Conservation (phyloP, 2,888 invertebrate genomes). For the Nymphalis c-album region DNA sequence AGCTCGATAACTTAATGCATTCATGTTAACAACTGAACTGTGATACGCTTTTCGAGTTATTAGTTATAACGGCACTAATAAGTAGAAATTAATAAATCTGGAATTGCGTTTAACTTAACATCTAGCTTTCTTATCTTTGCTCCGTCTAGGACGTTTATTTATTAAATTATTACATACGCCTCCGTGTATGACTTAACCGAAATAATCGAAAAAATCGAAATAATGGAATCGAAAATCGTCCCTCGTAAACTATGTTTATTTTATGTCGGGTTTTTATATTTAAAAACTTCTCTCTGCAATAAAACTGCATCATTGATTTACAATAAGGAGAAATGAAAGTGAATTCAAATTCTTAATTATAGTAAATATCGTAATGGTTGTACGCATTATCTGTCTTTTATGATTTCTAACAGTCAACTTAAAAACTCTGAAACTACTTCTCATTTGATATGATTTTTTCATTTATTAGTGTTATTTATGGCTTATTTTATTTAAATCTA, state of each 20-base stretch:
- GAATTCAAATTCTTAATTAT: no score
- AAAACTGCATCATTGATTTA: constrained; percentile 35
- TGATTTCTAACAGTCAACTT: no score
- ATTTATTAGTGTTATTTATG: no score
- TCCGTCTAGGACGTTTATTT: background rate
- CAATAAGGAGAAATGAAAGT: background rate
- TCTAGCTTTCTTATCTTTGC: background rate
- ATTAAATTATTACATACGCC: background rate
- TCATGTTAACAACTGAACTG: constrained; percentile 39
- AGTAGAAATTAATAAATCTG: constrained; percentile 10
- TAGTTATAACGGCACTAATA: constrained; percentile 16
- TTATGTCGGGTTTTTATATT: background rate
- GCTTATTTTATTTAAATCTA: no score
- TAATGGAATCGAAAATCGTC: background rate
- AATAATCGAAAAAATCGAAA: background rate
- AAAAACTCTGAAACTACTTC: no score
- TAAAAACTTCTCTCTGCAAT: constrained; percentile 28
- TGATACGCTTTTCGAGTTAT: constrained; percentile 39
- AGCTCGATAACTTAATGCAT: constrained; percentile 19
- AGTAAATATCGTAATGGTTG: no score
- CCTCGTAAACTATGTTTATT: background rate
- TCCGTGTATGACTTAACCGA: background rate
- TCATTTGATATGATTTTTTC: no score
- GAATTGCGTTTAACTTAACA: constrained; percentile 6
- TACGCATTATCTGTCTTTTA: no score